Percentiles rank a stretch among this genome's conserved stretches.
These are phyloP conservation scores for Tragelaphus buxtoni DNA, from an alignment of 2,113 vertebrate species.

Conservation along the genomic window DNA sequence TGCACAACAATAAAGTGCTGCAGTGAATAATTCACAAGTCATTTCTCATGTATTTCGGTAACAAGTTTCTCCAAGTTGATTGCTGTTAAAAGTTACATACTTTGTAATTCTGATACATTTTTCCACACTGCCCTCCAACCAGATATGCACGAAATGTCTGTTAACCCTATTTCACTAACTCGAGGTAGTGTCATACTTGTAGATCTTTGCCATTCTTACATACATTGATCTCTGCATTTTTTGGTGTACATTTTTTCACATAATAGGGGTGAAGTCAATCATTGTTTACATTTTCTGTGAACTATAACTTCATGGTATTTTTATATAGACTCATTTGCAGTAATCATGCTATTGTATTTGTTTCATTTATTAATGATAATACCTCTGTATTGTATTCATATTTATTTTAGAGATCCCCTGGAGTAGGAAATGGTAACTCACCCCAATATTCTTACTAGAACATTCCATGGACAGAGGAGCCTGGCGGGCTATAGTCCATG, in stretches of 20 bases:
- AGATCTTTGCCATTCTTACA: neutral
- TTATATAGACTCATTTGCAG: neutral
- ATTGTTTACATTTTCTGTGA: neutral
- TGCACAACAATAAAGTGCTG: neutral
- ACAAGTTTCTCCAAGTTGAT: neutral
- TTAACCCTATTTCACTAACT: neutral
- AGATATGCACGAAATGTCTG: neutral
- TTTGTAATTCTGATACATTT: neutral
- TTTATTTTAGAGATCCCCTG: neutral
- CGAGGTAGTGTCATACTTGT: neutral
- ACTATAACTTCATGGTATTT: neutral
- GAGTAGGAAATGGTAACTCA: neutral
- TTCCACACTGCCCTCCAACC: neutral
- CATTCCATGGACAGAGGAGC: neutral
- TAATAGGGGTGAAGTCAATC: neutral
- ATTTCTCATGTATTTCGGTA: neutral
- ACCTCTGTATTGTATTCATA: neutral
- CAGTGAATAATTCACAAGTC: neutral
- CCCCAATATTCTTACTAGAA: neutral
- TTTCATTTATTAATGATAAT: conserved; percentile 8
- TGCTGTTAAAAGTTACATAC: neutral
- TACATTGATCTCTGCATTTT: neutral
- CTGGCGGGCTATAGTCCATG: neutral
- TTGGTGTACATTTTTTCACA: neutral
- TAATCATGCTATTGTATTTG: neutral